Conservation (phyloP, 2,113 vertebrate species). For the Ellobius talpinus region DNA sequence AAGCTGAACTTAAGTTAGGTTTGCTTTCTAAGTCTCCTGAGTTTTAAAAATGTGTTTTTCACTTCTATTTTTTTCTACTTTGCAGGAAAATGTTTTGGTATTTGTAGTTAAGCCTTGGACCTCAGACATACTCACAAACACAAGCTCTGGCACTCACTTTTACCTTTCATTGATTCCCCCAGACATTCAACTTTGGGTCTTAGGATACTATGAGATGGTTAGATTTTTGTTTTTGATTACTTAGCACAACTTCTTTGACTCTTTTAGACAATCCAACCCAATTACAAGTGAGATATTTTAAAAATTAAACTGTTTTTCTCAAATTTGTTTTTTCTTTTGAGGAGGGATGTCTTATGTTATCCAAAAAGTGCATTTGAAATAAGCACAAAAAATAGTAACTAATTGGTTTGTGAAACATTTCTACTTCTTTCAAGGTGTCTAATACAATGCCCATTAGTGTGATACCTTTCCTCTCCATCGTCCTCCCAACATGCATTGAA, state of each 20-base stretch:
- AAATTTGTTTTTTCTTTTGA: neutral
- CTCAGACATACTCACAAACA: neutral
- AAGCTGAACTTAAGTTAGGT: neutral
- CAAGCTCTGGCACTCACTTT: neutral
- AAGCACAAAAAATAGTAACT: neutral
- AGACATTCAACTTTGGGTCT: neutral
- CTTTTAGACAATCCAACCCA: conserved; percentile 1
- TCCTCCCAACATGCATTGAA: neutral
- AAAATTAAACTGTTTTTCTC: conserved; percentile 28
- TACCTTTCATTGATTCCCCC: neutral
- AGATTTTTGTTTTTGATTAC: neutral
- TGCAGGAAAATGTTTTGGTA: neutral
- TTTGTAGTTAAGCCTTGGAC: neutral
- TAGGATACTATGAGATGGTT: conserved; percentile 10
- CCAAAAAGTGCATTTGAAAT: neutral
- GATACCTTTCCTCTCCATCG: neutral
- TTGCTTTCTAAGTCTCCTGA: neutral
- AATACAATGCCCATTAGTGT: neutral
- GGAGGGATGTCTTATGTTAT: neutral
- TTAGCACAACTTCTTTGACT: conserved; percentile 39
- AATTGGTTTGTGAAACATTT: neutral
- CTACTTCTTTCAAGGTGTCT: neutral
- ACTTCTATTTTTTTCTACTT: neutral
- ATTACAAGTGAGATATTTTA: neutral
- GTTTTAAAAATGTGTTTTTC: conserved; percentile 11